These are phyloP conservation scores for Pycnonotus jocosus DNA, from an alignment of 2,113 vertebrate genomes.

Conservation along the genomic window DNA sequence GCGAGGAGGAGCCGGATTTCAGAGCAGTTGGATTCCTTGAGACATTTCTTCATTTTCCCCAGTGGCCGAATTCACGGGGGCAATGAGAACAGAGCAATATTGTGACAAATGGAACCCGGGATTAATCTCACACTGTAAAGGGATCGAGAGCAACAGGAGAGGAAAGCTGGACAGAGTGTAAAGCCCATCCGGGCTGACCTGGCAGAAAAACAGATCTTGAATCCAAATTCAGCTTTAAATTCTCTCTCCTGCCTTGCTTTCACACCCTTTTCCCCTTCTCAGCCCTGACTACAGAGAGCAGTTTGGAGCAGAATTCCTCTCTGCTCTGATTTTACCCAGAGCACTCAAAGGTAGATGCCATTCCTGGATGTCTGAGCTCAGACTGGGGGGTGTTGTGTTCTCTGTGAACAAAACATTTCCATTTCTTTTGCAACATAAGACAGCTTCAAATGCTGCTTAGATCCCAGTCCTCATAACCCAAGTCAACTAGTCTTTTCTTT, in stretches of 20 bases:
- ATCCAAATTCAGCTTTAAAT: neutral
- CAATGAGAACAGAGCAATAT: neutral
- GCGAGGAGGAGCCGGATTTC: neutral
- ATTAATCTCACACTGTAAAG: neutral
- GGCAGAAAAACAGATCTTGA: neutral
- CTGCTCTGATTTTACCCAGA: neutral
- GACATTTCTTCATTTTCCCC: neutral
- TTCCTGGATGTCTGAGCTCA: neutral
- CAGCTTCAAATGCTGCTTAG: conserved; percentile 1
- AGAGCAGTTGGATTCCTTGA: neutral
- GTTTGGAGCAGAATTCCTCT: neutral
- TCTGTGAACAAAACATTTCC: neutral
- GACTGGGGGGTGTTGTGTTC: neutral
- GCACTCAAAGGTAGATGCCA: neutral
- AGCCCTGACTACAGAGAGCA: neutral
- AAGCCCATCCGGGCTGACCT: neutral
- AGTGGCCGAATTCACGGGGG: neutral
- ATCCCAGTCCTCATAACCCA: neutral
- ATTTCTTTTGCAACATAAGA: neutral
- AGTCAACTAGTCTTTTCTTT: conserved; percentile 20
- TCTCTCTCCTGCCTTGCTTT: neutral
- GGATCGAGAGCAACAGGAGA: neutral
- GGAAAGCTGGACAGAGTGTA: neutral
- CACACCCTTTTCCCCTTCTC: neutral
- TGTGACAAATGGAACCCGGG: neutral